Percentiles rank a stretch among this genome's conserved stretches.
These are phyloP conservation scores for Agrochola lota DNA, from an alignment of 2,888 invertebrate species.

Conservation along the genomic window DNA sequence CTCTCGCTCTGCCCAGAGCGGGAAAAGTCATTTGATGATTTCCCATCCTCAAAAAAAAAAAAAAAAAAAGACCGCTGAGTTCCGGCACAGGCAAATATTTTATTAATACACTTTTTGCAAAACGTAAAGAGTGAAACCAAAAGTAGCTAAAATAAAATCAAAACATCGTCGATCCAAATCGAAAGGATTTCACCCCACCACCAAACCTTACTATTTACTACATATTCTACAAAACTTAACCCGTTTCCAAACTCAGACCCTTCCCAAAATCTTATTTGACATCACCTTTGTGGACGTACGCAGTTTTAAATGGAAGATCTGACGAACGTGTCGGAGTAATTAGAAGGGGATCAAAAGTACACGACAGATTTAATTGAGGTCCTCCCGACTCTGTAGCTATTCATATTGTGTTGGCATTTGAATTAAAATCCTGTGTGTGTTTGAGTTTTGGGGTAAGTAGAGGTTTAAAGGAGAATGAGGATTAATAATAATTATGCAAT, in stretches of 20 bases:
- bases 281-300: conserved; percentile 23
- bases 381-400: conserved; percentile 24
- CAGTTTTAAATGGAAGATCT: conserved; percentile 53
- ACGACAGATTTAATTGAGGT: conserved; percentile 68
- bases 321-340: conserved; percentile 62
- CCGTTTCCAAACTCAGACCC: not conserved
- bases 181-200: not conserved
- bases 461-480: not conserved
- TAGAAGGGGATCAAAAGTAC: conserved; percentile 66
- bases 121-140: not conserved
- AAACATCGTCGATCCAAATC: too few relatives aligned
- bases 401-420: conserved; percentile 54
- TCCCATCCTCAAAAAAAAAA: too few relatives aligned
- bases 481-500: not conserved
- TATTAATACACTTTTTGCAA: not conserved
- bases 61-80: not conserved
- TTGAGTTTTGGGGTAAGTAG: conserved; percentile 2
- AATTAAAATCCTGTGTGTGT: conserved; percentile 39
- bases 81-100: not conserved
- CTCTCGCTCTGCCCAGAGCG: too few relatives aligned
- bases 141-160: not conserved
- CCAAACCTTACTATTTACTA: not conserved
- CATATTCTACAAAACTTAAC: not conserved
- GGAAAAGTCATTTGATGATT: too few relatives aligned
- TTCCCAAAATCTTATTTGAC: conserved; percentile 23